Percentiles rank a stretch among this genome's conserved stretches.
Conservation (phyloP, 2,888 invertebrate genomes). For the Platynereis dumerilii region DNA sequence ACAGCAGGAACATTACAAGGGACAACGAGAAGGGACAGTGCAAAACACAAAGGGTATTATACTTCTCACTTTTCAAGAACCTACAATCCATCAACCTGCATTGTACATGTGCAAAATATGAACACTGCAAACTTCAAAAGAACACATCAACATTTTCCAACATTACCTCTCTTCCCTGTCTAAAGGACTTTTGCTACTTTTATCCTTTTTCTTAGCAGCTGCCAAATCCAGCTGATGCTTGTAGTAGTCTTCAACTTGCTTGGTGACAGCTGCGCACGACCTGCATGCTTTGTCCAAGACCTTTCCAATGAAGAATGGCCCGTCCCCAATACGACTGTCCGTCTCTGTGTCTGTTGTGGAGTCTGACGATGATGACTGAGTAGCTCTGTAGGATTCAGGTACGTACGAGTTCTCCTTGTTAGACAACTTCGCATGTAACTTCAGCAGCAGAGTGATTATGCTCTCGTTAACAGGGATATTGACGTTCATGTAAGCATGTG, state of each 20-base stretch:
- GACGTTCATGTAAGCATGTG: not conserved
- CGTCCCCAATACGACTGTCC: conserved; percentile 75
- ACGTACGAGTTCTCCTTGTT: conserved; percentile 69
- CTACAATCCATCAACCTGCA: too few species aligned
- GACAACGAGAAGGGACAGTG: too few species aligned
- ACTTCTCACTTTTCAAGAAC: too few species aligned
- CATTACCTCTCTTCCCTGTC: conserved; percentile 18
- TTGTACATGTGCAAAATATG: too few species aligned
- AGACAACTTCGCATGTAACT: conserved; percentile 87
- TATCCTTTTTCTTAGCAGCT: conserved; percentile 1
- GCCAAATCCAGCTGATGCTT: not conserved
- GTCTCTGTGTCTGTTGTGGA: not conserved
- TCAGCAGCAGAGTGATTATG: conserved; percentile 85
- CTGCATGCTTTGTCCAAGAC: conserved; percentile 69
- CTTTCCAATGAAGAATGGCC: conserved; percentile 83
- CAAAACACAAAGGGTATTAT: too few species aligned
- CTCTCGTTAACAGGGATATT: conserved; percentile 67
- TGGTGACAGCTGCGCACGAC: conserved; percentile 42
- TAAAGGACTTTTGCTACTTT: conserved; percentile 12
- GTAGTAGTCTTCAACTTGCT: conserved; percentile 65
- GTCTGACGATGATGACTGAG: not conserved
- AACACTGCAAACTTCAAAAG: too few species aligned
- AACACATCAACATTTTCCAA: too few species aligned
- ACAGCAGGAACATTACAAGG: too few species aligned
- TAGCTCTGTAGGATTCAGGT: not conserved